A percentile compares a stretch with the other conserved stretches of the same genome.
These are phyloP conservation scores for Craseonycteris thonglongyai DNA, from an alignment of 2,113 vertebrate genomes.

Conservation along the genomic window DNA sequence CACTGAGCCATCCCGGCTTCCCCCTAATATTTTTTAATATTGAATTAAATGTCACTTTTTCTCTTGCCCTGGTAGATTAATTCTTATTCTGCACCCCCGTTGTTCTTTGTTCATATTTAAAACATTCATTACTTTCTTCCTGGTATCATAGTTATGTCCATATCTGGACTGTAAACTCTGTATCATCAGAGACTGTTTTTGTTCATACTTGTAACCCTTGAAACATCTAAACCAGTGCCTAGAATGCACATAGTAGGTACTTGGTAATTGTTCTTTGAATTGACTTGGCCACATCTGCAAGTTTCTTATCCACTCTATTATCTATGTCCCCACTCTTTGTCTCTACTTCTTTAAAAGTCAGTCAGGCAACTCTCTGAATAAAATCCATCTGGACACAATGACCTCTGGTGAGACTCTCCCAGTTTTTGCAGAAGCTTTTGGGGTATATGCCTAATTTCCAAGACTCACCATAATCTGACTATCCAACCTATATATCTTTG, in stretches of 20 bases:
- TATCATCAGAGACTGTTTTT: neutral
- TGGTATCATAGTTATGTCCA: neutral
- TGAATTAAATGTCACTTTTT: neutral
- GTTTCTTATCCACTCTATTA: neutral
- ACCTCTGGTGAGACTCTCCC: neutral
- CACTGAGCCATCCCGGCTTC: neutral
- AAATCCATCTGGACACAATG: neutral
- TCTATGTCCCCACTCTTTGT: neutral
- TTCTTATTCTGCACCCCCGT: neutral
- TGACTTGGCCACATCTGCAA: neutral
- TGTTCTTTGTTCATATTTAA: neutral
- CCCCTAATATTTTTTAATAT: neutral
- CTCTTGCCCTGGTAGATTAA: neutral
- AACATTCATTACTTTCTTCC: neutral
- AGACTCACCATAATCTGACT: neutral
- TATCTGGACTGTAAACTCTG: neutral
- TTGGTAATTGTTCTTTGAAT: constrained; percentile 15
- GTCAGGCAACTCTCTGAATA: neutral
- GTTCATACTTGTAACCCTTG: neutral
- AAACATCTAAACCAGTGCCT: neutral
- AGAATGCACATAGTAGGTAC: neutral
- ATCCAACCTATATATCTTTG: neutral
- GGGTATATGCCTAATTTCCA: constrained; percentile 5
- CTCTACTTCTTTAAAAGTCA: constrained; percentile 9
- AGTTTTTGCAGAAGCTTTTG: neutral